Evolutionary conservation across 1,140 invertebrate genomes (phyloP).

Genomic region (Drosophila gunungcola): DNA sequence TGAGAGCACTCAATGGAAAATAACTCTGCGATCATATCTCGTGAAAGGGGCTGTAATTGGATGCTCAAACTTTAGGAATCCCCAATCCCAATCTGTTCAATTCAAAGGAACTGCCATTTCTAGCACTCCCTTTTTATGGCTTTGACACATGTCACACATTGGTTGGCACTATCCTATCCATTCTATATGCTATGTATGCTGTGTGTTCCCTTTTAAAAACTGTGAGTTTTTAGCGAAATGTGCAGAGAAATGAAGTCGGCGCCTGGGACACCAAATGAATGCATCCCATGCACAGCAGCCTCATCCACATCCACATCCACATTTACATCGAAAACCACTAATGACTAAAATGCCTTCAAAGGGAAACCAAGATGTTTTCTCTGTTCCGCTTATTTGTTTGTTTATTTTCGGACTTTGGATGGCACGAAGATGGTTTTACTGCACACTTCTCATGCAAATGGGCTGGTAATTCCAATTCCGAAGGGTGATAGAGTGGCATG

Average conservation of each 20-base stretch:
- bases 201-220: too few species aligned
- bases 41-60: slow-evolving; percentile 21
- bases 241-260: too few species aligned
- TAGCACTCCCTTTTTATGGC: slow-evolving; percentile 14
- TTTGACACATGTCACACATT: slow-evolving; percentile 65
- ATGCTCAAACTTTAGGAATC: slow-evolving; percentile 7
- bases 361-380: slow-evolving; percentile 56
- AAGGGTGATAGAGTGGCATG: slow-evolving; percentile 36
- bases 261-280: slow-evolving; percentile 1
- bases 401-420: slow-evolving; percentile 65
- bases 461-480: slow-evolving; percentile 19
- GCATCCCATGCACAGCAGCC: slow-evolving; percentile 23
- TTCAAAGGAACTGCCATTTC: slow-evolving; percentile 18
- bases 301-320: too few species aligned
- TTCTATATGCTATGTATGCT: slow-evolving; percentile 7
- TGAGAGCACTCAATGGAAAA: background rate
- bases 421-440: slow-evolving; percentile 41
- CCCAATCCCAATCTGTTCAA: background rate
- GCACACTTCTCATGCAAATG: slow-evolving; percentile 70
- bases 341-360: slow-evolving; percentile 74
- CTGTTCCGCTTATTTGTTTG: slow-evolving; percentile 63
- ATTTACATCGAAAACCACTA: slow-evolving; percentile 29
- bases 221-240: too few species aligned
- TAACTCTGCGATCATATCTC: slow-evolving; percentile 8
- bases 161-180: slow-evolving; percentile 38